phyloP scores from a whole-genome alignment of 2,888 invertebrate species.

The Tenthredo amoena region DNA sequence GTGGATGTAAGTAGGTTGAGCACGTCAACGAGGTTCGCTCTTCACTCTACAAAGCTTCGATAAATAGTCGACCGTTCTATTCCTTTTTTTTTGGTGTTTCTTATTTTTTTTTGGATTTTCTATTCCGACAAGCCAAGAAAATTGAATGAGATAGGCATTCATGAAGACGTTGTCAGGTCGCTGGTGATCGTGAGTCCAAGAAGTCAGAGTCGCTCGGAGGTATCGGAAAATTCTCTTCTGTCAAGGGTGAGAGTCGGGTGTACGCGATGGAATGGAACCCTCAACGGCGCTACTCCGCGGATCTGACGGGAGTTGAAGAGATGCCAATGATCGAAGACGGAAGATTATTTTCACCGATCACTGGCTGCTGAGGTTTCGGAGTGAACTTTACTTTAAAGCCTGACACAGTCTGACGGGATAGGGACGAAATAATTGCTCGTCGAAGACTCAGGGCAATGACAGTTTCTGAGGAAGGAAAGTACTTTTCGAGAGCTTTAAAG shows the following conservation, averaged over 20 bases:
- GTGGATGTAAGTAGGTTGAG: conserved; percentile 28
- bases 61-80: neutral
- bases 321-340: conserved; percentile 26
- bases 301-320: conserved; percentile 13
- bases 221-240: conserved; percentile 25
- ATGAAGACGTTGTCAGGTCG: conserved; percentile 30
- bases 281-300: neutral
- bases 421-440: conserved; percentile 44
- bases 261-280: conserved; percentile 32
- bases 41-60: conserved; percentile 1
- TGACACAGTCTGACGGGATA: conserved; percentile 13
- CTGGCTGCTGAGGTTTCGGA: neutral
- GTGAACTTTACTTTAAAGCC: neutral
- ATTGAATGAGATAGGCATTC: conserved; percentile 19
- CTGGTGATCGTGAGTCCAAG: conserved; percentile 2
- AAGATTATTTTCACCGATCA: conserved; percentile 30
- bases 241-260: conserved; percentile 11
- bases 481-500: conserved; percentile 33
- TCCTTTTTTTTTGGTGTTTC: no score
- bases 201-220: neutral
- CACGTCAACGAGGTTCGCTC: conserved; percentile 23
- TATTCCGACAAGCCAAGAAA: neutral
- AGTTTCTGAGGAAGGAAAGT: neutral
- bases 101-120: no score
- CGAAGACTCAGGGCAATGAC: conserved; percentile 32